phyloP scores from a whole-genome alignment of 2,797 vertebrate genomes.

The Acipenser transmontanus region DNA sequence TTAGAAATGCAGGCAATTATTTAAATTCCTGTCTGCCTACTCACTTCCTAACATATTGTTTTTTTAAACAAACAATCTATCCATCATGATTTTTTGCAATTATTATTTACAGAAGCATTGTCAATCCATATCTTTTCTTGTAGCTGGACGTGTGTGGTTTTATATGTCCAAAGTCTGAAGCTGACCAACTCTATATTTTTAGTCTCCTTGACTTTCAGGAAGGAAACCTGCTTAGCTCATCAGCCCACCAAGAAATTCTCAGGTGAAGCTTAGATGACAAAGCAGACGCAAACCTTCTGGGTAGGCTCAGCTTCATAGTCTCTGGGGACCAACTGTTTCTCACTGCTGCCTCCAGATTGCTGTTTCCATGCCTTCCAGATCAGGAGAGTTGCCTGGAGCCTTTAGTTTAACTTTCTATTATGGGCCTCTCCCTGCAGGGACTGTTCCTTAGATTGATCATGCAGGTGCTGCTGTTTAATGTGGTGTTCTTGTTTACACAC shows the following conservation, averaged over 20 bases:
- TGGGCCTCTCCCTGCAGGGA: background rate
- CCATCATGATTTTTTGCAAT: too few species aligned
- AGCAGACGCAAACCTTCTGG: background rate
- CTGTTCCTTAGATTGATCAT: background rate
- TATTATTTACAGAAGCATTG: too few species aligned
- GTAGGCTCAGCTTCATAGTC: background rate
- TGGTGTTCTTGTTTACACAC: background rate
- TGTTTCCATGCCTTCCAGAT: background rate
- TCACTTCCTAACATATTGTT: too few species aligned
- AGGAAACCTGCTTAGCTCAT: background rate
- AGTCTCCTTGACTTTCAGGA: background rate
- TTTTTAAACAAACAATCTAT: too few species aligned
- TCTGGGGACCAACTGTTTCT: background rate
- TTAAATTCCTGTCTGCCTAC: too few species aligned
- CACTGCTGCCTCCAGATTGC: constrained; percentile 1
- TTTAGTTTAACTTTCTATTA: constrained; percentile 1
- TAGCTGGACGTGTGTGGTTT: background rate
- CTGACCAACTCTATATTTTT: background rate
- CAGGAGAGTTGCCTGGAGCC: background rate
- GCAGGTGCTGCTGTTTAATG: background rate
- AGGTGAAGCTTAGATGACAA: background rate
- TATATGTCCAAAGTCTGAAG: background rate
- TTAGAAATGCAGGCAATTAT: too few species aligned
- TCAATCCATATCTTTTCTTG: background rate
- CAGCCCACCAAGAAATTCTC: background rate